phyloP scores from a whole-genome alignment of 2,113 vertebrate genomes.

The Platysternon megacephalum region DNA sequence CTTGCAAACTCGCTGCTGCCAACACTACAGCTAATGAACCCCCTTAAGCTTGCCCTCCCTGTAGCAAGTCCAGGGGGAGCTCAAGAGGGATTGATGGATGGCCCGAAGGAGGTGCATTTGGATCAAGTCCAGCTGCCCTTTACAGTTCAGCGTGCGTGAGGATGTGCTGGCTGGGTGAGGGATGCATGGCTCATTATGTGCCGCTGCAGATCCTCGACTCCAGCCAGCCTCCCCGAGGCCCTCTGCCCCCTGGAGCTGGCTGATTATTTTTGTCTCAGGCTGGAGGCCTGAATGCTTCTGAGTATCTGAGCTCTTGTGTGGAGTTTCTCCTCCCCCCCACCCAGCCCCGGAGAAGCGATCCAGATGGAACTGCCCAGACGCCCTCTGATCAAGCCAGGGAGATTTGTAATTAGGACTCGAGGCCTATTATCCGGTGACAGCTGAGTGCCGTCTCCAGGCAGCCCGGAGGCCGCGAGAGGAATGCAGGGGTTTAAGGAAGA shows the following conservation, averaged over 20 bases:
- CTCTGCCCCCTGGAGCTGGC: background rate
- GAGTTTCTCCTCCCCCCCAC: background rate
- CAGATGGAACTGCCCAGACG: constrained; percentile 43
- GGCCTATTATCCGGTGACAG: constrained; percentile 28
- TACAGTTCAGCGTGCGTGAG: background rate
- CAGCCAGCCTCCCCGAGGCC: background rate
- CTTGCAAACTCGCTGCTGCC: background rate
- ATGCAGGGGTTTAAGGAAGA: background rate
- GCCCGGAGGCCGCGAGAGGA: constrained; percentile 9
- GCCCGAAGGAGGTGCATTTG: background rate
- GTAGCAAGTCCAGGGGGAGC: background rate
- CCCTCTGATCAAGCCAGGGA: background rate
- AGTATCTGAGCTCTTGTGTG: background rate
- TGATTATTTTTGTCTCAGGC: constrained; percentile 42
- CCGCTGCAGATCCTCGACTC: background rate
- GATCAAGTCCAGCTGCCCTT: constrained; percentile 30
- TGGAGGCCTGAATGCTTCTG: background rate
- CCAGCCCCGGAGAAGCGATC: background rate
- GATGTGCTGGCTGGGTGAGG: background rate
- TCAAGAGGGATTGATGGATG: constrained; percentile 20
- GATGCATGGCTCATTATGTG: background rate
- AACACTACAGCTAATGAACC: constrained; percentile 3
- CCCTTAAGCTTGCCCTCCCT: background rate
- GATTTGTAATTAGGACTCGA: constrained; percentile 4
- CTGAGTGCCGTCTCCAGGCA: constrained; percentile 41